Evolutionary conservation across 2,113 vertebrate species (phyloP).

Genomic region (Thunnus thynnus): DNA sequence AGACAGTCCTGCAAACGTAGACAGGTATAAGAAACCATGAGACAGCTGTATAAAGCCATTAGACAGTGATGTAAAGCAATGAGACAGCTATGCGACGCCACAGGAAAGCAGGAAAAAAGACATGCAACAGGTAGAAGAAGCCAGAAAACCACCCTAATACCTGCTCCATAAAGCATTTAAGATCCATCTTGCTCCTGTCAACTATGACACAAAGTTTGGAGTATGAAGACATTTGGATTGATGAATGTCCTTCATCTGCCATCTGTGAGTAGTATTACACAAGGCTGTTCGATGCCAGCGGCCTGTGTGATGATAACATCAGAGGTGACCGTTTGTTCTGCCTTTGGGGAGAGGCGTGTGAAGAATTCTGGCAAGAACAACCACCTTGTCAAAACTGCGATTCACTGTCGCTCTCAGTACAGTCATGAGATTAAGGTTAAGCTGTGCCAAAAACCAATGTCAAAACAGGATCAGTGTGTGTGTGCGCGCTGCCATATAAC

Average conservation of each 20-base stretch:
- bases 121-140: slow-evolving; percentile 26
- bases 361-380: slow-evolving; percentile 51
- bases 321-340: slow-evolving; percentile 45
- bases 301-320: slow-evolving; percentile 49
- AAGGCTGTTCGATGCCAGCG: slow-evolving; percentile 24
- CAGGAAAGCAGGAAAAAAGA: not conserved
- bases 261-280: slow-evolving; percentile 42
- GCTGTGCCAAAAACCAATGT: slow-evolving; percentile 72
- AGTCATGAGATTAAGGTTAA: slow-evolving; percentile 77
- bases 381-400: slow-evolving; percentile 54
- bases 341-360: slow-evolving; percentile 31
- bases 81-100: not conserved
- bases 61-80: not conserved
- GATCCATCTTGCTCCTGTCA: slow-evolving; percentile 53
- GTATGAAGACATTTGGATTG: slow-evolving; percentile 56
- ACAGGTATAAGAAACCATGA: not conserved
- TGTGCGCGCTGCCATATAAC: slow-evolving; percentile 36
- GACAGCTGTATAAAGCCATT: not conserved
- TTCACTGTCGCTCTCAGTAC: slow-evolving; percentile 51
- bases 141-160: not conserved
- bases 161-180: slow-evolving; percentile 42
- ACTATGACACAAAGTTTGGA: slow-evolving; percentile 51
- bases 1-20: not conserved
- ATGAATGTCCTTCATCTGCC: slow-evolving; percentile 58
- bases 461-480: slow-evolving; percentile 66